These are phyloP conservation scores for Cryptoleucopteryx plumbea DNA, from an alignment of 2,113 vertebrate genomes.

Conservation along the genomic window DNA sequence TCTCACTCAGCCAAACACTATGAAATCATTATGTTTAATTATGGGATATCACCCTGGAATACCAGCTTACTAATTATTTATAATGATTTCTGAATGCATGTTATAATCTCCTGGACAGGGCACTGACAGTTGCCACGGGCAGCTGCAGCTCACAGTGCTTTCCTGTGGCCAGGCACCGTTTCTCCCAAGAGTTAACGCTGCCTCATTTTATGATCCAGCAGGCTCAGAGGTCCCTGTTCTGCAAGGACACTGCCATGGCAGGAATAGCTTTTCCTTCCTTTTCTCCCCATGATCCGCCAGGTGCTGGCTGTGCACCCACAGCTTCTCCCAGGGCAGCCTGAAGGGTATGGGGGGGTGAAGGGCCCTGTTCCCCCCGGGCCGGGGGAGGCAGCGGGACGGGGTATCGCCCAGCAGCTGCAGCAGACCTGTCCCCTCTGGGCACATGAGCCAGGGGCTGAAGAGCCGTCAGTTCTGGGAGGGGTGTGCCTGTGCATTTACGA, in stretches of 20 bases:
- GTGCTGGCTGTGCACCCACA: background rate
- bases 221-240: background rate
- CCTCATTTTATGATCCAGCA: background rate
- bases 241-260: background rate
- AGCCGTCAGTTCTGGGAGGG: background rate
- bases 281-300: fast-evolving
- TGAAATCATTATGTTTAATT: constrained; percentile 54
- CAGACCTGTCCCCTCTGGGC: background rate
- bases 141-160: background rate
- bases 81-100: background rate
- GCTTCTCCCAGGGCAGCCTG: background rate
- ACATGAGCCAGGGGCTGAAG: background rate
- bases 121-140: background rate
- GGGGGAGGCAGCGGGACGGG: fast-evolving
- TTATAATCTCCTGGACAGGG: background rate
- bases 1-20: constrained; percentile 19
- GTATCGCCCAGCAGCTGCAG: background rate
- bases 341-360: no score
- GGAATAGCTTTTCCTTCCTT: background rate
- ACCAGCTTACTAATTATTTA: background rate
- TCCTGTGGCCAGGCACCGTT: background rate
- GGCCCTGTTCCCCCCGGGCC: background rate
- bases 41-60: background rate
- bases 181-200: background rate
- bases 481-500: background rate